A percentile compares a stretch with the other conserved stretches of the same genome.
Evolutionary conservation across 2,113 vertebrate genomes (phyloP).

Genomic region (Aegithalos caudatus): DNA sequence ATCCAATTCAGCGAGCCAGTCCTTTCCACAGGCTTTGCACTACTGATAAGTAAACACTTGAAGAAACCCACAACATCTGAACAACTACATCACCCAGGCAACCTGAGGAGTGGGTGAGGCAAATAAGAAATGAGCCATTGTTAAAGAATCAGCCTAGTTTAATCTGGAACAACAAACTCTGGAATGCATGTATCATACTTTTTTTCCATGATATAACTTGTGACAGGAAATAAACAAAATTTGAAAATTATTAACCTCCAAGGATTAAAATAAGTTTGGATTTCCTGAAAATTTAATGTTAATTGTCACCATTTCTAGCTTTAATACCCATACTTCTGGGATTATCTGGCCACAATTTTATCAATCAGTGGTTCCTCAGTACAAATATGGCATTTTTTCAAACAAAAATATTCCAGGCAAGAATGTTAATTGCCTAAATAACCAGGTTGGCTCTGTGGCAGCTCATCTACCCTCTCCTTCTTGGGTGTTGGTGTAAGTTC

Average conservation of each 20-base stretch:
- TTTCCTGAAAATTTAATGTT: not conserved
- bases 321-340: not conserved
- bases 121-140: not conserved
- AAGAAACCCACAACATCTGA: not conserved
- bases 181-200: not conserved
- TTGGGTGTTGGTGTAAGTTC: not conserved
- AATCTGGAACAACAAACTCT: not conserved
- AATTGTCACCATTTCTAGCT: not conserved
- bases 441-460: not conserved
- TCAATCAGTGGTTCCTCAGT: accelerated
- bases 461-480: not conserved
- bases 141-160: not conserved
- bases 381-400: not conserved
- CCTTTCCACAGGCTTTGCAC: not conserved
- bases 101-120: not conserved
- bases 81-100: not conserved
- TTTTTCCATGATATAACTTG: not conserved
- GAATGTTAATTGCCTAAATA: not conserved
- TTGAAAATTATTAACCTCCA: not conserved
- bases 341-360: not conserved
- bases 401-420: not conserved
- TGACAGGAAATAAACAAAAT: not conserved
- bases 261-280: not conserved
- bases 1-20: not conserved
- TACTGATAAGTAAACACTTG: slow-evolving; percentile 1